Percentiles rank a stretch among this genome's conserved stretches.
phyloP scores from a whole-genome alignment of 1,140 invertebrate species.

The Philotrypesis tridentata region DNA sequence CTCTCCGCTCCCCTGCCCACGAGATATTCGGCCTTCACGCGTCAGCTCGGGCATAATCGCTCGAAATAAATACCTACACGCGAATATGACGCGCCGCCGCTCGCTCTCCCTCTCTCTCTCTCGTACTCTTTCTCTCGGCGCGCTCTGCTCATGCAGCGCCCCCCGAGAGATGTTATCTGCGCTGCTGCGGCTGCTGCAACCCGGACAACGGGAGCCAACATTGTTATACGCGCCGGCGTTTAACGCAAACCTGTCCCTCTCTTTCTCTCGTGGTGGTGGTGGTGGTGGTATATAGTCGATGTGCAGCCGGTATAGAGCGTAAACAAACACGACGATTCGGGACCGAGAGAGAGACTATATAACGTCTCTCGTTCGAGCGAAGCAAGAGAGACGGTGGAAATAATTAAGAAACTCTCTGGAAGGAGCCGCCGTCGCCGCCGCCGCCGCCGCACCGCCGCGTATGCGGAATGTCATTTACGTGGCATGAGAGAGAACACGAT shows the following conservation, averaged over 20 bases:
- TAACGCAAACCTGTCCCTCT: neutral
- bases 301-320: neutral
- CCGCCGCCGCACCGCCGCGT: neutral
- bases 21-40: constrained; percentile 53
- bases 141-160: neutral
- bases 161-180: constrained; percentile 5
- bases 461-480: neutral
- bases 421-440: too few relatives aligned
- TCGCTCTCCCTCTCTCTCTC: too few relatives aligned
- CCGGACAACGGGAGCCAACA: neutral
- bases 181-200: neutral
- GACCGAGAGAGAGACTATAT: too few relatives aligned
- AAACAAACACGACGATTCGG: neutral
- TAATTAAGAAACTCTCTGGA: neutral
- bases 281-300: too few relatives aligned
- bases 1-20: neutral
- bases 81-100: constrained; percentile 10
- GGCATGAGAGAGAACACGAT: neutral
- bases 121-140: too few relatives aligned
- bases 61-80: constrained; percentile 6
- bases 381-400: neutral
- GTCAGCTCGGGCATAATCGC: constrained; percentile 7
- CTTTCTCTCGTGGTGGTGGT: too few relatives aligned
- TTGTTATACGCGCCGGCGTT: neutral
- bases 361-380: neutral